Percentiles rank a stretch among this genome's conserved stretches.
phyloP scores from a whole-genome alignment of 2,113 vertebrate species.

The Elephas maximus region DNA sequence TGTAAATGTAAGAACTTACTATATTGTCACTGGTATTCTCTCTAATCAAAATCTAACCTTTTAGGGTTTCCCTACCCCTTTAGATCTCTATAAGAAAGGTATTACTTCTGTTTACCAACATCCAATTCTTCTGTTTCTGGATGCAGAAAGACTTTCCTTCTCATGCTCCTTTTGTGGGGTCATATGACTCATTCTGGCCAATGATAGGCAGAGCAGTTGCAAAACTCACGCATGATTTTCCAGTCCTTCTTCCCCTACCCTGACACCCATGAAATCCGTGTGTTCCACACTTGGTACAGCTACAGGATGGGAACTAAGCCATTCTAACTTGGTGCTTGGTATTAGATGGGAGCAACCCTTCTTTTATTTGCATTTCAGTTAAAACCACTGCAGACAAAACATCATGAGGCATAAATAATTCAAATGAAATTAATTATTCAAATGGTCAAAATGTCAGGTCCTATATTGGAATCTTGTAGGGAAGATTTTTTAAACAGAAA shows the following conservation, averaged over 20 bases:
- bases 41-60: slow-evolving; percentile 1
- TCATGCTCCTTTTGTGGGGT: background rate
- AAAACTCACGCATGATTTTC: background rate
- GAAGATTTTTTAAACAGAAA: background rate
- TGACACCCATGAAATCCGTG: background rate
- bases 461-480: background rate
- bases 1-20: background rate
- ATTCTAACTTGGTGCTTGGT: background rate
- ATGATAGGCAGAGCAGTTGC: background rate
- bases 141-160: background rate
- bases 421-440: slow-evolving; percentile 28
- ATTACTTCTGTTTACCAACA: background rate
- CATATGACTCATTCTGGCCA: background rate
- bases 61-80: background rate
- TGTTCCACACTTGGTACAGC: background rate
- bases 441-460: slow-evolving; percentile 27
- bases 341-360: background rate
- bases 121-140: background rate
- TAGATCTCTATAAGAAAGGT: background rate
- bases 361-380: slow-evolving; percentile 50
- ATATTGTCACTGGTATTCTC: background rate
- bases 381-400: slow-evolving; percentile 57
- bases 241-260: no score
- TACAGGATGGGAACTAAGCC: background rate
- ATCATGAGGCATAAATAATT: background rate